Percentiles rank a stretch among this genome's conserved stretches.
These are phyloP conservation scores for mouse (Mus musculus) DNA, from an alignment of 2,113 vertebrate species.

Conservation along the genomic window DNA sequence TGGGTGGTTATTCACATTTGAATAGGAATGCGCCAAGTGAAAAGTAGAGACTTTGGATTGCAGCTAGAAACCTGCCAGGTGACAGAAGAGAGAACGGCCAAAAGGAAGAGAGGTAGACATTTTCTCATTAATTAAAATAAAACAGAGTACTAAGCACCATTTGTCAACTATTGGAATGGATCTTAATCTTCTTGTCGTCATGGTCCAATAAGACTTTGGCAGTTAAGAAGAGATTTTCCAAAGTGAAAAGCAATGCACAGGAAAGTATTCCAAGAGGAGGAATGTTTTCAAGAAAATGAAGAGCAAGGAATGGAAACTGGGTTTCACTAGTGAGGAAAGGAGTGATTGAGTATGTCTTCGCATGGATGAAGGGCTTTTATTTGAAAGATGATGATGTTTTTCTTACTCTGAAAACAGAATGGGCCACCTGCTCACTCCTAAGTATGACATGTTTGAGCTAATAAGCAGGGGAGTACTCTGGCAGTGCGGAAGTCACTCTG, in stretches of 20 bases:
- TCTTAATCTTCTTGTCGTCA: not conserved
- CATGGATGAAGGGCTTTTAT: conserved; percentile 48
- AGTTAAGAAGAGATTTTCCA: not conserved
- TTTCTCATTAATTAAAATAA: conserved; percentile 3
- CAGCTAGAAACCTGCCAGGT: not conserved
- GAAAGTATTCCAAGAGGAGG: not conserved
- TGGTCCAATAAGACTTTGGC: not conserved
- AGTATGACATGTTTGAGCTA: conserved; percentile 47
- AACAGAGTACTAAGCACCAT: not conserved
- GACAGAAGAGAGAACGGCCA: not conserved
- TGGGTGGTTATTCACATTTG: not conserved
- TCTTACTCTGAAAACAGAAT: conserved; percentile 57
- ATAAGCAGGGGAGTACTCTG: not conserved
- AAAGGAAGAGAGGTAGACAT: not conserved
- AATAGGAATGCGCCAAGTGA: rapidly evolving
- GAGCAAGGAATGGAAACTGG: not conserved
- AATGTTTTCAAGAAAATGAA: not conserved
- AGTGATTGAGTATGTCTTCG: conserved; percentile 57
- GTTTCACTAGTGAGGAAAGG: not conserved
- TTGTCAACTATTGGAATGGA: not conserved
- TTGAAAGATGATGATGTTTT: conserved; percentile 46
- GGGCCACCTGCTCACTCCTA: conserved; percentile 47
- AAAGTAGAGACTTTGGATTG: not conserved
- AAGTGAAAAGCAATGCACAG: not conserved
- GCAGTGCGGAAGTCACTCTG: conserved; percentile 30